phyloP scores from a whole-genome alignment of 2,113 vertebrate genomes.

The Balaeniceps rex region DNA sequence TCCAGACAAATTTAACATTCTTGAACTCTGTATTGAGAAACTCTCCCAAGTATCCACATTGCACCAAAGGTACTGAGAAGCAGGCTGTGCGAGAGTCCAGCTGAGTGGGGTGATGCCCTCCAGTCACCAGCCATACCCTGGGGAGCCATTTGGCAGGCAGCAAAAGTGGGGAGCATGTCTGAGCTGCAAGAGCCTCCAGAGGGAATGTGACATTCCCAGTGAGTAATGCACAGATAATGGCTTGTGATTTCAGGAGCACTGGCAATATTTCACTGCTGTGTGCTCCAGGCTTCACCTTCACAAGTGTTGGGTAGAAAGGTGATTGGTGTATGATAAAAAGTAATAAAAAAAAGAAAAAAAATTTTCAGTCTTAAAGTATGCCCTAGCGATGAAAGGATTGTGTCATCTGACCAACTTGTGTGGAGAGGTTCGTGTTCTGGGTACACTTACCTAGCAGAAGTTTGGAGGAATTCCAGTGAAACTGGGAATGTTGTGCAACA shows the following conservation, averaged over 20 bases:
- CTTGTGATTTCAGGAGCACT: not conserved
- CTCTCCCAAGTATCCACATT: not conserved
- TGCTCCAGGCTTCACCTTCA: not conserved
- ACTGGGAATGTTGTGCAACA: not conserved
- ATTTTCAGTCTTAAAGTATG: not conserved
- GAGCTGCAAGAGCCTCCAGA: not conserved
- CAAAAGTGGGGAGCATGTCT: not conserved
- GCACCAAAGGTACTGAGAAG: not conserved
- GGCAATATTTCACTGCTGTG: not conserved
- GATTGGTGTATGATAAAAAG: not conserved
- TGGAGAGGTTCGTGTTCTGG: not conserved
- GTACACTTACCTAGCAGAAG: conserved; percentile 32
- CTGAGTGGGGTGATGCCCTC: not conserved
- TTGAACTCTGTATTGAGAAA: not conserved
- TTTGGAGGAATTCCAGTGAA: conserved; percentile 15
- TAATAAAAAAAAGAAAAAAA: not conserved
- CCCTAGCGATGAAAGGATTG: not conserved
- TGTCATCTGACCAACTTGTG: conserved; percentile 6
- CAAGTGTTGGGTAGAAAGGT: not conserved
- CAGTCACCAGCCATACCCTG: not conserved
- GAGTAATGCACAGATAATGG: not conserved
- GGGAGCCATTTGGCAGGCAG: not conserved
- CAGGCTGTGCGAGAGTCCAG: not conserved
- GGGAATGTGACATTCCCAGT: not conserved
- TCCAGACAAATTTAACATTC: not conserved